phyloP scores from a whole-genome alignment of 2,797 vertebrate species.

The Intellagama lesueurii region DNA sequence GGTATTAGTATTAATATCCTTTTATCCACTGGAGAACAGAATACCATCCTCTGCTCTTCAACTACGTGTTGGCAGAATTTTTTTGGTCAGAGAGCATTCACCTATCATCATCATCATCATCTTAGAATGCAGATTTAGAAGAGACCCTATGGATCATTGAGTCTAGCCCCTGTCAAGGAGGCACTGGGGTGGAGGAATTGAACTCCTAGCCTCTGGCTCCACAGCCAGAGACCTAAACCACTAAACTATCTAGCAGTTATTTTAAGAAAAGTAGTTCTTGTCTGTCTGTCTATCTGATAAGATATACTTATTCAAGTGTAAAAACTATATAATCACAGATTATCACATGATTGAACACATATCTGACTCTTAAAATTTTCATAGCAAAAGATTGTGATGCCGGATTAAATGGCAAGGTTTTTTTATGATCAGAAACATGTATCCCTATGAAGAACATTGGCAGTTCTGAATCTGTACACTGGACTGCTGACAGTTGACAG shows the following conservation, averaged over 20 bases:
- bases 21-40: neutral
- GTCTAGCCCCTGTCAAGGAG: too few relatives aligned
- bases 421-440: slow-evolving; percentile 15
- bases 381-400: neutral
- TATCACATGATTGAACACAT: neutral
- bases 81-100: neutral
- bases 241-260: too few relatives aligned
- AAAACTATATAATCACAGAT: too few relatives aligned
- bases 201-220: too few relatives aligned
- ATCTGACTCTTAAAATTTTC: neutral
- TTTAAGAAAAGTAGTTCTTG: too few relatives aligned
- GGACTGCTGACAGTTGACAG: neutral
- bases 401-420: neutral
- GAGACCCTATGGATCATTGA: too few relatives aligned
- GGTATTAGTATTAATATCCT: neutral
- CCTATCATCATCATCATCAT: neutral
- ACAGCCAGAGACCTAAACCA: too few relatives aligned
- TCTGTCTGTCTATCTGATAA: too few relatives aligned
- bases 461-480: neutral
- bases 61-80: neutral
- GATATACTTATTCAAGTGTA: too few relatives aligned
- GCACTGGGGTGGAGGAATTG: too few relatives aligned
- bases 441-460: neutral
- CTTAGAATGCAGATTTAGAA: too few relatives aligned
- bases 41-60: neutral